Base-by-base conservation (phyloP, 35 echinoderm and acorn worm genomes). In the Hemicentrotus pulcherrimus region DNA sequence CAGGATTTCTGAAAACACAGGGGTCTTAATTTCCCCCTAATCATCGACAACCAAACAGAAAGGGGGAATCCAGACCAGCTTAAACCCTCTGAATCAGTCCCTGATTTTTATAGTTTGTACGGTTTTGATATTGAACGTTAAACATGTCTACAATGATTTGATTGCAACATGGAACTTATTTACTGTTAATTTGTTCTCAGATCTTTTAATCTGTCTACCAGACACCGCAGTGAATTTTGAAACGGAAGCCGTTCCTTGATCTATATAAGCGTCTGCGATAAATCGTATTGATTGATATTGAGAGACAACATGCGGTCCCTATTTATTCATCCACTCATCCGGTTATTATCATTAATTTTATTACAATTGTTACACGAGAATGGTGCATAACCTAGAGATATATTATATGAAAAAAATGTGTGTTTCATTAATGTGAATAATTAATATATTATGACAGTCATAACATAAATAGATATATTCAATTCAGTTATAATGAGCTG, bases 141-240 rank as follows among this genome's bases (percentile, higher is more conserved):
- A 5, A 78, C 24, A 78, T 28, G 24, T 28, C 18, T 70, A 70
- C 19, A 18, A 14, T 59, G 28, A 28, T n/a, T 28, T 28, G 22
- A 78, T 28, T 6, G 19, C 65, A 78, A 78, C 65, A 78, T 24
- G 65, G 22, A 78, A 78, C 19, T 28, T 78, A 78, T 78, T 78
- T 2, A 59, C 11, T 9, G 52, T 11, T 59, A 59, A 59, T 59
- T 14, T 14, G 11, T 15, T 78, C 22, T 22, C 65, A 78, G n/a
- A 78, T 78, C 65, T 78, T 78, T 78, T 78, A 78, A 78, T n/a
- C 65, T 78, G 65, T 78, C 65, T 78, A n/a, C 65, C 65, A 78
- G 65, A 78, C 65, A 78, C 15, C 6, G 65, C 28, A 22, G 24
- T 78, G 65, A 78, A 78, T 78, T 0, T n/a, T 22, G 65, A 78